Conservation (phyloP, 64 coral and sea anemone species). For the Platygyra sinensis region DNA sequence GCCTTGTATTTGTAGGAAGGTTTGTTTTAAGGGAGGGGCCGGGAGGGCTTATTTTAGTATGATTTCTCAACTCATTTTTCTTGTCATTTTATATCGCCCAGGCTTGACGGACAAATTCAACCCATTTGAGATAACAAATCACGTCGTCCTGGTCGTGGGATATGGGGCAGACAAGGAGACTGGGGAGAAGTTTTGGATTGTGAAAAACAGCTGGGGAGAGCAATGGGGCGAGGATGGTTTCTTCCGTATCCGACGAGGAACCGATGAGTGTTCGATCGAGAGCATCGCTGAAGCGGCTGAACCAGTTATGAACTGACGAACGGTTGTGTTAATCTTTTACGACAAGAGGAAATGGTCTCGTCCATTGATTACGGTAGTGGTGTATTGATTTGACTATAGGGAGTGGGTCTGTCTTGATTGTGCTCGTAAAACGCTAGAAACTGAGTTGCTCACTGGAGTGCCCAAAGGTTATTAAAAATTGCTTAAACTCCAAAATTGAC, state of each 20-base stretch:
- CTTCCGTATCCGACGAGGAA: slow-evolving; percentile 78
- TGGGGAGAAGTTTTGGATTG: slow-evolving; percentile 79
- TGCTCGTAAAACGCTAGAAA: too few species aligned
- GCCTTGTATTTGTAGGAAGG: too few species aligned
- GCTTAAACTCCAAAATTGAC: too few species aligned
- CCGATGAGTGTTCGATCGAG: slow-evolving; percentile 75
- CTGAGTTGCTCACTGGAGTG: too few species aligned
- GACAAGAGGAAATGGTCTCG: too few species aligned
- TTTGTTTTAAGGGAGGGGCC: too few species aligned
- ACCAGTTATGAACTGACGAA: slow-evolving; percentile 24
- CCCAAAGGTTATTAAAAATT: too few species aligned
- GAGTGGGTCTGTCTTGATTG: too few species aligned
- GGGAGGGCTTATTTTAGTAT: too few species aligned
- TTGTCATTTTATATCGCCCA: neutral
- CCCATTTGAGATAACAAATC: slow-evolving; percentile 84
- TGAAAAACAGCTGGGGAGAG: slow-evolving; percentile 27
- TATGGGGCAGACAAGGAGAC: slow-evolving; percentile 72
- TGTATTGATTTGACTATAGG: too few species aligned
- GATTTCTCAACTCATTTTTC: too few species aligned
- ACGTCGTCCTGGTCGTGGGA: slow-evolving; percentile 70
- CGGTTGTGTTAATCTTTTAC: neutral
- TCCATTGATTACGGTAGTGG: too few species aligned
- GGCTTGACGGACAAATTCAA: slow-evolving; percentile 88
- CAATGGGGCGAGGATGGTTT: slow-evolving; percentile 72
- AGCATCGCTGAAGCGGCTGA: slow-evolving; percentile 54